These are phyloP conservation scores for Chlorospingus semifuscus DNA, from an alignment of 2,797 vertebrate species.

Conservation along the genomic window DNA sequence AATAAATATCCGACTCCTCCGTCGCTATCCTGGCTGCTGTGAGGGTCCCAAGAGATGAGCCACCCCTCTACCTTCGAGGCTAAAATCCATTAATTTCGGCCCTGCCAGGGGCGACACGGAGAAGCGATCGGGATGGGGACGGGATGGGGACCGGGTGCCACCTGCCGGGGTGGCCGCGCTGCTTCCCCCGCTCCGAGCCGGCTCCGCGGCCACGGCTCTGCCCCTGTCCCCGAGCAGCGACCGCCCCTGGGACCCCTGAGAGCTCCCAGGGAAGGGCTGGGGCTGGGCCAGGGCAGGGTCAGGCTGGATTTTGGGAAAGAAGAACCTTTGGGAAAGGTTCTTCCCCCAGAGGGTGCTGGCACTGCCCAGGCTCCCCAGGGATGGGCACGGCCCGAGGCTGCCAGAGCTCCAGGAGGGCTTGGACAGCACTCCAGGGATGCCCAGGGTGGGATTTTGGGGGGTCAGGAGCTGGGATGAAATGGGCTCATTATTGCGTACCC, in stretches of 20 bases:
- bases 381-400: background rate
- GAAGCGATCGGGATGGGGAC: background rate
- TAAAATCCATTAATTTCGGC: background rate
- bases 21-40: background rate
- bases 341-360: background rate
- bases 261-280: background rate
- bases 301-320: accelerated
- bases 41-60: background rate
- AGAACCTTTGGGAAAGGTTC: background rate
- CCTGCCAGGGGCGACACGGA: background rate
- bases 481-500: too few relatives aligned
- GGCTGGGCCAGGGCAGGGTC: accelerated
- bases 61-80: background rate
- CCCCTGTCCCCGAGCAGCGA: background rate
- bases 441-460: background rate
- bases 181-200: background rate
- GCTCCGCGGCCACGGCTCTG: background rate
- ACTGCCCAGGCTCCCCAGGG: background rate
- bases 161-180: slow-evolving; percentile 1
- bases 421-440: accelerated
- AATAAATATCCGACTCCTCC: background rate
- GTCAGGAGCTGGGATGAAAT: background rate
- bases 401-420: background rate
- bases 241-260: background rate
- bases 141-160: background rate